Evolutionary conservation across 2,797 vertebrate genomes (phyloP), one percentile per base, ranked within the genome.

Genomic region (Pyrocephalus nanus): DNA sequence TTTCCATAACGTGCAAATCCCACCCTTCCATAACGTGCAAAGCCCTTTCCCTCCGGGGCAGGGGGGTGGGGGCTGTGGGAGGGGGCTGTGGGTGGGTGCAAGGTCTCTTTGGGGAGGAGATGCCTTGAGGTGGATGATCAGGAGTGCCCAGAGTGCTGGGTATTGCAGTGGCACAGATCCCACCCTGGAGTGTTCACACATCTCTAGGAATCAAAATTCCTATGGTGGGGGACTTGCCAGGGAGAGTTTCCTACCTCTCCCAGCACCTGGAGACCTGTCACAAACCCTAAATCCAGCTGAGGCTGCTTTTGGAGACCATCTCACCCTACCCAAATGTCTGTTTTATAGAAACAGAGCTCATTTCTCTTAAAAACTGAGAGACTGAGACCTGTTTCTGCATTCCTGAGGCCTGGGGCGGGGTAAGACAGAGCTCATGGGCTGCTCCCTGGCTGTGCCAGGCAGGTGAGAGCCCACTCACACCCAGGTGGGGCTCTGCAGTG

Each of bases 21-120:
- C 79, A 23, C 65, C 96, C 96, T 95, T 93, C 95, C 88, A 58
- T 69, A 84, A 61, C 13, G 58, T 88, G 66, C 48, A 51, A 45
- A 38, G 88, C 42, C 77, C 86, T 95, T 81, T 61, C 85, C 92
- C 77, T 73, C 43, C 65, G 4, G 21, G 1, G 30, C 2, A 1
- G 43, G 50, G 38, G 48, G 65, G 12, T 0, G 5, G 19, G 10
- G 38, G 18, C 13, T 8, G 14, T 5, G 21, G 22, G 42, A n/a
- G 42, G 5, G 2, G 45, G 30, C 14, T 3, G 17, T 10, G 27
- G 5, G 1, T 6, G 38, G 2, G 6, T 40, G 32, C 23, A 9
- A 75, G 43, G 47, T 27, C 53, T 53, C 32, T 58, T 78, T 27
- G 57, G 42, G 76, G 57, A 64, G 76, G 19, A 40, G 67, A 12